phyloP scores from a whole-genome alignment of 2,888 invertebrate genomes.

The Chaetogeoica ovagalla region DNA sequence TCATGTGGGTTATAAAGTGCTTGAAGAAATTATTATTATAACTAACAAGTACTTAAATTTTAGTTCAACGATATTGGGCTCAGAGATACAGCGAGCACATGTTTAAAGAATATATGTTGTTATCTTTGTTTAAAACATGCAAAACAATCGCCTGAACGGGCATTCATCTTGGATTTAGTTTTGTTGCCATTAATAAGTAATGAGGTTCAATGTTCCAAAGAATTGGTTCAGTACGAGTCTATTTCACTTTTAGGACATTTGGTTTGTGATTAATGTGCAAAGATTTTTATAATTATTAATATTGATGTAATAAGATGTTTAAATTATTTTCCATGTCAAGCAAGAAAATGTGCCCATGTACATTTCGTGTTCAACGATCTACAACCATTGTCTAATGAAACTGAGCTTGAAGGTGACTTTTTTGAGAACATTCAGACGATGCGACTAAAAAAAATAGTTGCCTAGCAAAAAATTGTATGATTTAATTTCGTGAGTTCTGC shows the following conservation, averaged over 20 bases:
- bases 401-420: slow-evolving; percentile 86
- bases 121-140: slow-evolving; percentile 61
- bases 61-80: slow-evolving; percentile 81
- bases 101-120: slow-evolving; percentile 72
- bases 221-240: slow-evolving; percentile 76
- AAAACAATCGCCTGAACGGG: slow-evolving; percentile 64
- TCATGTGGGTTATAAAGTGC: slow-evolving; percentile 25
- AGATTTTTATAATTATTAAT: not conserved
- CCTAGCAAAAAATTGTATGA: too few species aligned
- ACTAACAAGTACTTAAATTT: slow-evolving; percentile 28
- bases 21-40: not conserved
- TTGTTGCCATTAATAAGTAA: slow-evolving; percentile 73
- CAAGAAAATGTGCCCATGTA: slow-evolving; percentile 70
- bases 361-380: slow-evolving; percentile 76
- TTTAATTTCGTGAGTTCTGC: too few species aligned
- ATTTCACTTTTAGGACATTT: slow-evolving; percentile 78
- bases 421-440: slow-evolving; percentile 90
- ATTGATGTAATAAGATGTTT: not conserved
- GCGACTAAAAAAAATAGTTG: too few species aligned
- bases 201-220: slow-evolving; percentile 73
- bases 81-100: slow-evolving; percentile 75
- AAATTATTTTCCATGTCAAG: slow-evolving; percentile 56
- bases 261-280: slow-evolving; percentile 58
- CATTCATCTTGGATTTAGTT: slow-evolving; percentile 73
- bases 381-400: slow-evolving; percentile 68